These are phyloP conservation scores for Ramphastos sulfuratus DNA, from an alignment of 2,113 vertebrate species.

Conservation along the genomic window DNA sequence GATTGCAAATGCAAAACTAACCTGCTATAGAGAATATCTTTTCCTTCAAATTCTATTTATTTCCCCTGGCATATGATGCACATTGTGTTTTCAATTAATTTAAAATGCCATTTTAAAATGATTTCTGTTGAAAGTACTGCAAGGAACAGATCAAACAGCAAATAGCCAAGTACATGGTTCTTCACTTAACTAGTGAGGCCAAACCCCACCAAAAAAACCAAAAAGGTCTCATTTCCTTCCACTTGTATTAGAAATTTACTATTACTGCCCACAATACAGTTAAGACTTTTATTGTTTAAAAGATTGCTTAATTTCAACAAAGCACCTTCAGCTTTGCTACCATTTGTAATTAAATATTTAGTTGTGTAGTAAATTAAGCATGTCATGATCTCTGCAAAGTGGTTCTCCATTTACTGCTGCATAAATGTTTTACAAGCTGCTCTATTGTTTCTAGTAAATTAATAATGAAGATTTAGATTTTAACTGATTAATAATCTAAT, in stretches of 20 bases:
- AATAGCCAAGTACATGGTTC: background rate
- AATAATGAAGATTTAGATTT: slow-evolving; percentile 78
- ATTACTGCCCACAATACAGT: background rate
- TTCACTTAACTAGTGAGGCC: background rate
- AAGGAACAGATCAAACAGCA: background rate
- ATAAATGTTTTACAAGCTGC: slow-evolving; percentile 80
- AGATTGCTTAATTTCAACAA: slow-evolving; percentile 59
- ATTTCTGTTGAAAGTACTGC: background rate
- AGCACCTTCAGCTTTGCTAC: slow-evolving; percentile 59
- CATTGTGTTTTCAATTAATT: background rate
- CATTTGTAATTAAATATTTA: slow-evolving; percentile 78
- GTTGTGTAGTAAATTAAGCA: slow-evolving; percentile 71
- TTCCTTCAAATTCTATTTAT: background rate
- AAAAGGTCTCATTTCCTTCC: background rate
- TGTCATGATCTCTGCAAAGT: slow-evolving; percentile 65
- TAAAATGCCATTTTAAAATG: background rate
- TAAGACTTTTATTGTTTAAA: slow-evolving; percentile 30
- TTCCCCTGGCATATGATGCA: background rate
- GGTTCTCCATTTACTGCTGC: slow-evolving; percentile 68
- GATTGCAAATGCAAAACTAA: background rate
- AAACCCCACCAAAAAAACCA: background rate
- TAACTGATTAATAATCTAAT: slow-evolving; percentile 77
- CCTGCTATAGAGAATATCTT: background rate
- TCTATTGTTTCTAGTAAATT: slow-evolving; percentile 78
- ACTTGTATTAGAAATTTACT: background rate